A percentile compares a stretch with the other conserved stretches of the same genome.
These are phyloP conservation scores for Incurvaria masculella DNA, from an alignment of 2,888 invertebrate species.

Conservation along the genomic window DNA sequence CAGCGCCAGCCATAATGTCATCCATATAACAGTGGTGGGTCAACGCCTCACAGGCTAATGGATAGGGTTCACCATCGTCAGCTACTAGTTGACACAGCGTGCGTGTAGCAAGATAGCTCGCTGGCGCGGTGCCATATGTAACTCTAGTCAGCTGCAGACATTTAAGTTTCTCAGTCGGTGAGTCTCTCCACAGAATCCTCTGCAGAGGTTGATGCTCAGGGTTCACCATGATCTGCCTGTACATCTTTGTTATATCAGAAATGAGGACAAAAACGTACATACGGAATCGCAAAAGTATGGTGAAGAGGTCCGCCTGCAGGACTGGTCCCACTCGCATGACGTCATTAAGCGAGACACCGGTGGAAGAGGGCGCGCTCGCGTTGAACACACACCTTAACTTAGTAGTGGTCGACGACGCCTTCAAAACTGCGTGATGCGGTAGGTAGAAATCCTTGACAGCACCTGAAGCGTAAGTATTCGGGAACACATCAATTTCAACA, in stretches of 20 bases:
- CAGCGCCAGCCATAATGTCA: slow-evolving; percentile 15
- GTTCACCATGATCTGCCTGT: slow-evolving; percentile 12
- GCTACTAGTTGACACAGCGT: slow-evolving; percentile 13
- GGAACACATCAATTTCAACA: slow-evolving; percentile 5
- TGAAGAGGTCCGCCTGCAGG: slow-evolving; percentile 17
- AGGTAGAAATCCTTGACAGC: slow-evolving; percentile 11
- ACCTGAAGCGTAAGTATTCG: not conserved
- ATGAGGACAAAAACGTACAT: slow-evolving; percentile 15
- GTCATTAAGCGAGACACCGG: slow-evolving; percentile 18
- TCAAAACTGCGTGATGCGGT: slow-evolving; percentile 17
- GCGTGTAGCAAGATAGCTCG: slow-evolving; percentile 13
- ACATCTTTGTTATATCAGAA: slow-evolving; percentile 19
- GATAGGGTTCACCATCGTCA: slow-evolving; percentile 12
- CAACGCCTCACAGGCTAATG: slow-evolving; percentile 6
- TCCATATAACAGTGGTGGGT: slow-evolving; percentile 15
- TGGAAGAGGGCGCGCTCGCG: slow-evolving; percentile 16
- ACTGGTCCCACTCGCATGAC: slow-evolving; percentile 19
- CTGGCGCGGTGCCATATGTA: slow-evolving; percentile 15
- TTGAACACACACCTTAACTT: slow-evolving; percentile 18
- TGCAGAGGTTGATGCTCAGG: slow-evolving; percentile 16
- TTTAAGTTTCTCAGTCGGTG: slow-evolving; percentile 8
- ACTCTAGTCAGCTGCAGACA: slow-evolving; percentile 12
- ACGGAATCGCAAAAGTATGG: slow-evolving; percentile 15
- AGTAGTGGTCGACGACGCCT: slow-evolving; percentile 14
- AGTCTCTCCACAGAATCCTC: slow-evolving; percentile 16